A percentile compares a stretch with the other conserved stretches of the same genome.
These are phyloP conservation scores for Abramis brama DNA, from an alignment of 2,113 vertebrate species.

Conservation along the genomic window DNA sequence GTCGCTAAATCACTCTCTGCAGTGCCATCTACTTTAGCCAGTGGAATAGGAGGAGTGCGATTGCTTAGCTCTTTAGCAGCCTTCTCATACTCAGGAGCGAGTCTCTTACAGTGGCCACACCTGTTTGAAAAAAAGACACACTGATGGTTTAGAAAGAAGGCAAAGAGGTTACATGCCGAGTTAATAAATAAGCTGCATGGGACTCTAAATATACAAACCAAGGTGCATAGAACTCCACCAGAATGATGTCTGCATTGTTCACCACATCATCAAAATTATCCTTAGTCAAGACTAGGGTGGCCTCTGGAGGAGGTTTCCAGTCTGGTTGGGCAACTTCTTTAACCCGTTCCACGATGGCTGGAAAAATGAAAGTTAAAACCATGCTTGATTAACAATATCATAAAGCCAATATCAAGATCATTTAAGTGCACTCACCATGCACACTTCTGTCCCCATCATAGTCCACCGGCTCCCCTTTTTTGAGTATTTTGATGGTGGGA, in stretches of 20 bases:
- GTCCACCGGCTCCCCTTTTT: constrained; percentile 90
- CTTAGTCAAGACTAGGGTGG: constrained; percentile 88
- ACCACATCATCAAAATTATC: constrained; percentile 91
- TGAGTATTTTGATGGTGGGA: constrained; percentile 96
- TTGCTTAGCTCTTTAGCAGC: constrained; percentile 88
- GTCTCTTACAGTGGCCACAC: constrained; percentile 96
- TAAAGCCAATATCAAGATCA: too few relatives aligned
- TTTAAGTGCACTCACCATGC: constrained; percentile 75
- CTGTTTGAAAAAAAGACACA: constrained; percentile 66
- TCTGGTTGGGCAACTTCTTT: constrained; percentile 88
- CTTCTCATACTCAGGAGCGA: constrained; percentile 96
- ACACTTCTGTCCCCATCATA: constrained; percentile 90
- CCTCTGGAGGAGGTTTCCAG: constrained; percentile 93
- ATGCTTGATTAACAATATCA: background rate
- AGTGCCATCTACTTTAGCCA: constrained; percentile 92
- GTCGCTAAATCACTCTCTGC: constrained; percentile 83
- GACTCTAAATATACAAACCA: constrained; percentile 80
- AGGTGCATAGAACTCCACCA: constrained; percentile 98
- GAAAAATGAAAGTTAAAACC: constrained; percentile 27
- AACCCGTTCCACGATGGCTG: constrained; percentile 89
- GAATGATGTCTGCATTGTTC: constrained; percentile 89
- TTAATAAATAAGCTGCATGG: background rate
- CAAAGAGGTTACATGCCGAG: background rate
- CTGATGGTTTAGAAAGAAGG: background rate
- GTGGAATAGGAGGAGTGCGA: constrained; percentile 83